Evolutionary conservation across 2,113 vertebrate genomes (phyloP), one percentile per base, ranked within the genome.

Genomic region (Eonycteris spelaea): DNA sequence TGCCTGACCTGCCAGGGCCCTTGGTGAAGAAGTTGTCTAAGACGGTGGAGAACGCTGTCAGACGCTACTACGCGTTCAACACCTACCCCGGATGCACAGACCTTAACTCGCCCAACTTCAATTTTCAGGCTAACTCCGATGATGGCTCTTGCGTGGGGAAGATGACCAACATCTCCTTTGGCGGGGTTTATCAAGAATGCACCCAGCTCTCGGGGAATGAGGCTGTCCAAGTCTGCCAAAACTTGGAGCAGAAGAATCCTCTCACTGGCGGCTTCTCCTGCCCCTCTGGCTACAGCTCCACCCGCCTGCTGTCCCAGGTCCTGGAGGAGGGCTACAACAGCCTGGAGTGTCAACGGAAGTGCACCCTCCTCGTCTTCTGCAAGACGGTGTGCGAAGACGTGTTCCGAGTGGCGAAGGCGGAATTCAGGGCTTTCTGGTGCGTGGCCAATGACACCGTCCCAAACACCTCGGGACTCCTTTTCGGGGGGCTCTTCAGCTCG

Each of bases 51-150:
- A 61, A 95, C 0, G 99, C 99, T 0, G 63, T 99, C 87, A 97
- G 96, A 2, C 98, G 97, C n/a, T 99, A 99, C 96, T 99, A 99
- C 71, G 77, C 77, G 0, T 97, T 99, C 97, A 99, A 99, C 97
- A 99, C 98, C 1, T 97, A 98, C 73, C 99, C 98, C 0, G 99
- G 99, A 1, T 99, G 99, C 97, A 99, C 99, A 0, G 96, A 99
- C 0, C 0, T 95, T 19, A 93, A 95, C 15, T 99, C 99, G 0
- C 96, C 98, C 92, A 99, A 99, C 97, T 99, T 99, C 95, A 99
- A 99, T 96, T 99, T 99, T 97, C 98, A 99, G 19, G 99, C 99
- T 89, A 99, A 99, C 38, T 65, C 95, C 0, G 99, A 99, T 0
- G 99, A 99, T 0, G 96, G 97, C 11, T 99, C 99, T 12, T 99